phyloP scores from a whole-genome alignment of 1,140 invertebrate genomes.

The Phocides pigmalion region DNA sequence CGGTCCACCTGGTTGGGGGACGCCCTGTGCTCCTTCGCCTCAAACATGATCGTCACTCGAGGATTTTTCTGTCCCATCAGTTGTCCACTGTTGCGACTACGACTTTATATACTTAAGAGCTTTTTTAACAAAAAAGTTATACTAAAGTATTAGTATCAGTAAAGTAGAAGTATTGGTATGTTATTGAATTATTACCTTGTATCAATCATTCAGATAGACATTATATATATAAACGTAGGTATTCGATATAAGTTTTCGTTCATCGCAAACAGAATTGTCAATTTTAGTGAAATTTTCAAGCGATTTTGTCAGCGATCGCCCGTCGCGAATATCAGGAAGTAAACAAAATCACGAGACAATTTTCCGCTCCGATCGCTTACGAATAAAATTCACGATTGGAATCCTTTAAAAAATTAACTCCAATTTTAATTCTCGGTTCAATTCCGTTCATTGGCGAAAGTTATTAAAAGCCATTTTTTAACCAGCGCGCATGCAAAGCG shows the following conservation, averaged over 20 bases:
- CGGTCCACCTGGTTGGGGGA: too few species aligned
- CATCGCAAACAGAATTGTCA: slow-evolving; percentile 9
- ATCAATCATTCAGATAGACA: too few species aligned
- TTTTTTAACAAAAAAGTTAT: too few species aligned
- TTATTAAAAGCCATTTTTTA: slow-evolving; percentile 34
- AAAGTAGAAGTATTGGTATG: too few species aligned
- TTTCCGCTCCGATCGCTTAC: slow-evolving; percentile 28
- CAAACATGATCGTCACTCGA: too few species aligned
- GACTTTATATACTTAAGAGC: too few species aligned
- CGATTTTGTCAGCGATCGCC: neutral
- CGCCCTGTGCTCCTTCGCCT: too few species aligned
- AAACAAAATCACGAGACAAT: slow-evolving; percentile 32
- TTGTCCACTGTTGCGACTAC: too few species aligned
- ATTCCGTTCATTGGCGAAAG: slow-evolving; percentile 21
- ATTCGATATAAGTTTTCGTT: neutral
- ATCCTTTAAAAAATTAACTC: slow-evolving; percentile 34
- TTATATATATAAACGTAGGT: neutral
- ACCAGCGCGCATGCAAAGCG: slow-evolving; percentile 21
- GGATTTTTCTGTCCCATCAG: too few species aligned
- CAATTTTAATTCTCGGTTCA: slow-evolving; percentile 34
- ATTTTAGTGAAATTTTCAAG: neutral
- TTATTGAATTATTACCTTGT: neutral
- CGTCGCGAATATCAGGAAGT: slow-evolving; percentile 14
- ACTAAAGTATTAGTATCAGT: too few species aligned
- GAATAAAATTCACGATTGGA: slow-evolving; percentile 32